Percentiles rank a stretch among this genome's conserved stretches.
Conservation (phyloP, 1,140 invertebrate genomes). For the Hypsibius dujardini region DNA sequence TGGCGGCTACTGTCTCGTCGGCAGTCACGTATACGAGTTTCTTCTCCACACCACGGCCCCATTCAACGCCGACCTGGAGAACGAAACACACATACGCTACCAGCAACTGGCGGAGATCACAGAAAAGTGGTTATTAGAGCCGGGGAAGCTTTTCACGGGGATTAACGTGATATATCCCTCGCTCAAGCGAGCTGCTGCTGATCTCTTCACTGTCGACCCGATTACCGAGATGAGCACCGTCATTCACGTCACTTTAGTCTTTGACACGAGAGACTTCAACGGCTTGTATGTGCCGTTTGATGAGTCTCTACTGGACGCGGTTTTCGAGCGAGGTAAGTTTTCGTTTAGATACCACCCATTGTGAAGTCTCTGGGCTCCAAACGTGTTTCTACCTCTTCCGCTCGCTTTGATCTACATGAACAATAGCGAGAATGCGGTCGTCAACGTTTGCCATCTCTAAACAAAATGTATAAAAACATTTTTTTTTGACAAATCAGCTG, state of each 20-base stretch:
- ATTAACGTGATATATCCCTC: not conserved
- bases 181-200: not conserved
- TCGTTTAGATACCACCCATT: not conserved
- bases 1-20: not conserved
- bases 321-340: not conserved
- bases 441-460: not conserved
- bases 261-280: not conserved
- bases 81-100: not conserved
- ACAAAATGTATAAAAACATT: no score
- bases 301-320: not conserved
- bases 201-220: not conserved
- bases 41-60: not conserved
- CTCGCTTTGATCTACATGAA: not conserved
- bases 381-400: not conserved
- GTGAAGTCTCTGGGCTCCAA: not conserved
- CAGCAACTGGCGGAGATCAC: not conserved
- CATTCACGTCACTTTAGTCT: not conserved
- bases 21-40: constrained; percentile 5
- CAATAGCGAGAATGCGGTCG: not conserved
- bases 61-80: not conserved
- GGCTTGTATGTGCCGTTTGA: not conserved
- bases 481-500: no score
- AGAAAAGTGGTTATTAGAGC: not conserved
- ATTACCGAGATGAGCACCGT: not conserved
- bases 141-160: not conserved